Evolutionary conservation across 2,888 invertebrate species (phyloP).

Genomic region (Poecilus cupreus): DNA sequence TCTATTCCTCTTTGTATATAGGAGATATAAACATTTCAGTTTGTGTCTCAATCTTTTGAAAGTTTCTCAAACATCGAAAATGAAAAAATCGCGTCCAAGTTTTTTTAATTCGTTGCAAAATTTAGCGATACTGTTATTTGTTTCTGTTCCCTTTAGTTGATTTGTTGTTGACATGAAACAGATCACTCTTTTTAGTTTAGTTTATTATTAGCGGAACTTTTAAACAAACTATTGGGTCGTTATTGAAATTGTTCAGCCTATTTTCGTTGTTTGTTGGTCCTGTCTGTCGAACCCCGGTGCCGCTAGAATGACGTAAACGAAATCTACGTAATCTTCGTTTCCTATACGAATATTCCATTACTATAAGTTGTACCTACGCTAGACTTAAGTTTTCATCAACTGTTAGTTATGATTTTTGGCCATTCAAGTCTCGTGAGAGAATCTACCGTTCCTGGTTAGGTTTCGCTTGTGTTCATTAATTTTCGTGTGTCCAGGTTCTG

Average conservation of each 20-base stretch:
- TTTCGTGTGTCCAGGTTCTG: not conserved
- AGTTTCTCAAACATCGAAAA: slow-evolving; percentile 9
- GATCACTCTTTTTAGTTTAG: not conserved
- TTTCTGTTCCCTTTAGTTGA: no score
- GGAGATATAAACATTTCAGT: not conserved
- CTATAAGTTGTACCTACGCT: slow-evolving; percentile 25
- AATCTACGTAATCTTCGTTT: slow-evolving; percentile 12
- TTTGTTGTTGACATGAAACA: not conserved
- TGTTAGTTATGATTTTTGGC: slow-evolving; percentile 34
- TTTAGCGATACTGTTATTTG: not conserved
- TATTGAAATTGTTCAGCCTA: not conserved
- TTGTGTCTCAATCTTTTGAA: no score
- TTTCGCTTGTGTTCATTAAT: slow-evolving; percentile 15
- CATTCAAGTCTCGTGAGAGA: not conserved
- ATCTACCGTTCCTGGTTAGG: not conserved
- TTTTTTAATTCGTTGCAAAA: not conserved
- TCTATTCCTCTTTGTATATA: slow-evolving; percentile 5
- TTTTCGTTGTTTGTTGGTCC: not conserved
- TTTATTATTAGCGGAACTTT: not conserved
- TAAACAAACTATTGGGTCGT: no score
- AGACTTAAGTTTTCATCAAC: slow-evolving; percentile 12
- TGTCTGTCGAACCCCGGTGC: slow-evolving; percentile 27
- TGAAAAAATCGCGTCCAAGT: slow-evolving; percentile 2
- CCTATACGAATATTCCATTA: slow-evolving; percentile 32
- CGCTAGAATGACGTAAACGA: slow-evolving; percentile 11